These are phyloP conservation scores for Melanchra persicariae DNA, from an alignment of 2,888 invertebrate genomes.

Conservation along the genomic window DNA sequence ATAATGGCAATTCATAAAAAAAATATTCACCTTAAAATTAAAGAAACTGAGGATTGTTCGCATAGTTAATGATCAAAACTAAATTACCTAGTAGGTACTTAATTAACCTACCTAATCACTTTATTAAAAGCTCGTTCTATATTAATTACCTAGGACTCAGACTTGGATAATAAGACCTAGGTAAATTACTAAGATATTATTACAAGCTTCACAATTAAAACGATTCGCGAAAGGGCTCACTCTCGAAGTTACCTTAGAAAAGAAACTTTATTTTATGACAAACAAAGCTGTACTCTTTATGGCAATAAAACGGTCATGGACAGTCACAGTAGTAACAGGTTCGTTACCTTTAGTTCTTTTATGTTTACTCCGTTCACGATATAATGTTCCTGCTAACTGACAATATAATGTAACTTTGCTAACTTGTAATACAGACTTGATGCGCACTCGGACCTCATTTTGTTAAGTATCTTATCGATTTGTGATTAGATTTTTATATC, in stretches of 20 bases:
- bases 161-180: neutral
- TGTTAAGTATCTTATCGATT: too few species aligned
- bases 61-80: constrained; percentile 9
- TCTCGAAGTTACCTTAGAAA: neutral
- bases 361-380: neutral
- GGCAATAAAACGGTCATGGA: constrained; percentile 1
- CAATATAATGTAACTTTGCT: too few species aligned
- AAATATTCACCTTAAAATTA: too few species aligned
- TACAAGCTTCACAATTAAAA: constrained; percentile 14
- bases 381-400: too few species aligned
- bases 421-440: too few species aligned
- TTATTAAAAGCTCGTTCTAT: constrained; percentile 17
- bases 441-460: too few species aligned
- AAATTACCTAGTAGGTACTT: constrained; percentile 21
- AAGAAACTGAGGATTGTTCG: neutral
- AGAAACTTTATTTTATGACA: neutral
- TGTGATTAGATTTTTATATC: too few species aligned
- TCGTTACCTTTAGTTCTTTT: neutral
- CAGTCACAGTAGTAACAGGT: neutral
- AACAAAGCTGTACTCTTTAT: neutral
- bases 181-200: constrained; percentile 1
- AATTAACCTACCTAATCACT: constrained; percentile 18
- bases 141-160: constrained; percentile 25
- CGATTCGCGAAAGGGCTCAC: neutral
- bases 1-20: neutral